A percentile compares a stretch with the other conserved stretches of the same genome.
phyloP scores from a whole-genome alignment of 1,140 invertebrate genomes.

The Melitaea cinxia region DNA sequence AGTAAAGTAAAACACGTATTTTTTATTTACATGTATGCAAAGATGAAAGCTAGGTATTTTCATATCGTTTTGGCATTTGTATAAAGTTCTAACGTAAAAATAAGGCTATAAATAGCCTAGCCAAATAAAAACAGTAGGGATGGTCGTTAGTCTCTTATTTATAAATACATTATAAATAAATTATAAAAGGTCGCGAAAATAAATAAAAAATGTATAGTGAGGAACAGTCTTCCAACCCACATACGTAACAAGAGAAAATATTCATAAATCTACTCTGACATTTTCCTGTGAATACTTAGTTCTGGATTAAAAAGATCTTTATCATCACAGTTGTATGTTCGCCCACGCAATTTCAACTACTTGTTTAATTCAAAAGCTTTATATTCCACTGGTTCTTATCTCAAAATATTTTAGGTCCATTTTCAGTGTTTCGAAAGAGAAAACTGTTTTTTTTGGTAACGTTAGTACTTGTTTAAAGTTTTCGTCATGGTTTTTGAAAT shows the following conservation, averaged over 20 bases:
- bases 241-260: slow-evolving; percentile 28
- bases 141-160: too few relatives aligned
- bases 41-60: too few relatives aligned
- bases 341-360: slow-evolving; percentile 48
- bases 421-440: slow-evolving; percentile 12
- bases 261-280: slow-evolving; percentile 52
- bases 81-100: too few relatives aligned
- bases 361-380: slow-evolving; percentile 36
- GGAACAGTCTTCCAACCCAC: slow-evolving; percentile 29
- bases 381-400: slow-evolving; percentile 4
- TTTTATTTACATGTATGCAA: too few relatives aligned
- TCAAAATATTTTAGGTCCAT: slow-evolving; percentile 16
- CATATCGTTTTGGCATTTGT: too few relatives aligned
- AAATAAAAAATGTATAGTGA: slow-evolving; percentile 9
- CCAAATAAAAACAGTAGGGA: too few relatives aligned
- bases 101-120: too few relatives aligned
- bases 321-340: slow-evolving; percentile 52
- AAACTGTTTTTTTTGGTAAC: slow-evolving; percentile 1
- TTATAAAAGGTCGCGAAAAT: background rate
- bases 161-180: too few relatives aligned
- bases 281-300: slow-evolving; percentile 51
- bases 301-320: slow-evolving; percentile 54
- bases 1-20: too few relatives aligned
- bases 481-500: slow-evolving; percentile 1
- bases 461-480: background rate